Conservation (phyloP, 2,888 invertebrate genomes). For the Pristionchus mayeri region DNA sequence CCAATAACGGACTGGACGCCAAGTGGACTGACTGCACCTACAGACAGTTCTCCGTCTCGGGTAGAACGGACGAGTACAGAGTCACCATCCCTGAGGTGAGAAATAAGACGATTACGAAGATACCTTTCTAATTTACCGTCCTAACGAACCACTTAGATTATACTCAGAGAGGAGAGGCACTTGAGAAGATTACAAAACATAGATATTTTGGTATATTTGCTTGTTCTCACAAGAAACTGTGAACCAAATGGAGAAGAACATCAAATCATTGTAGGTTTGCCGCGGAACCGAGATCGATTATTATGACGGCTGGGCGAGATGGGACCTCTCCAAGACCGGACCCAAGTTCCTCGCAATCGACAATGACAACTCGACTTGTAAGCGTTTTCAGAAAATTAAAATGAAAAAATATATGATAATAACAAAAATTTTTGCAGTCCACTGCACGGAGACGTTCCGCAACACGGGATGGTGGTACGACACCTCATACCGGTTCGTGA, state of each 20-base stretch:
- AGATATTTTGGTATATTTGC: too few species aligned
- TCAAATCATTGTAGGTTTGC: constrained; percentile 53
- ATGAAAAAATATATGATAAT: neutral
- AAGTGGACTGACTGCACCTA: constrained; percentile 63
- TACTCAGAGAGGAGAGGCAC: too few species aligned
- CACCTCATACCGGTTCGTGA: constrained; percentile 38
- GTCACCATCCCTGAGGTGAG: constrained; percentile 58
- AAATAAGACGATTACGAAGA: too few species aligned
- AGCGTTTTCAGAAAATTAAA: neutral
- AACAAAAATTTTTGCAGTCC: neutral
- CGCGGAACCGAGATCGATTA: constrained; percentile 63
- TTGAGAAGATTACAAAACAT: too few species aligned
- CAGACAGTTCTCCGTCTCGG: constrained; percentile 57
- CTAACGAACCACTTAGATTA: too few species aligned
- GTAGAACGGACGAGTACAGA: constrained; percentile 56
- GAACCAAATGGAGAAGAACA: neutral
- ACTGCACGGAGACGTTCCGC: constrained; percentile 61
- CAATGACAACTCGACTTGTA: constrained; percentile 43
- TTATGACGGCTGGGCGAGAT: constrained; percentile 69
- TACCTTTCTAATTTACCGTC: too few species aligned
- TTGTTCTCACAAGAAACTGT: too few species aligned
- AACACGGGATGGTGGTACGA: constrained; percentile 70
- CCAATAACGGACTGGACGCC: constrained; percentile 51
- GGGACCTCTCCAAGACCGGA: constrained; percentile 61
- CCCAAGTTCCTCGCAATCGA: constrained; percentile 66